Base-by-base conservation (phyloP, 1,140 invertebrate genomes). In the Phortica variegata region DNA sequence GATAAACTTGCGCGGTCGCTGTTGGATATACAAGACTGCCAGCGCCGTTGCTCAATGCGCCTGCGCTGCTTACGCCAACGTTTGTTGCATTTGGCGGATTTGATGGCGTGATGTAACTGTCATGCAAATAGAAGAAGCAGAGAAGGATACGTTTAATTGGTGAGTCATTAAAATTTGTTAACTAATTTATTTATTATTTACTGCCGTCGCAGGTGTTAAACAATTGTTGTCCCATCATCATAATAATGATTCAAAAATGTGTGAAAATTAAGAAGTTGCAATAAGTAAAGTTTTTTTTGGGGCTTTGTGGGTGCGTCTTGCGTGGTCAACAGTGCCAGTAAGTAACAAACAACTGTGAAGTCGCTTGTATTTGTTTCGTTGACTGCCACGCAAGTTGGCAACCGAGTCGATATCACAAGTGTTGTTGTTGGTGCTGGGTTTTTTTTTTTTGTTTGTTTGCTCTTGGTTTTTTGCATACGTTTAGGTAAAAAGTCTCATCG, bases 161-260 rank as follows among this genome's bases (percentile, higher is more conserved):
- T 61, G 58, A 65, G 45, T 17, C n/a, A 26, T 19, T 13, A 7
- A 12, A 21, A 9, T 54, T 31, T 54, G 59, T 60, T 70, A 70
- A 70, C 70, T 68, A 52, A 56, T 61, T 69, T 68, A 69, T 68
- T 68, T 65, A 58, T 60, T 62, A 63, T 60, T 69, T 61, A n/a
- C n/a, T n/a, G n/a, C n/a, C n/a, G n/a, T n/a, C n/a, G n/a, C n/a
- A n/a, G n/a, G n/a, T n/a, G 51, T 48, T 31, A 42, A 57, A 29
- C 42, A 52, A 21, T 7, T 19, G 9, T 39, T 19, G 9, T 39
- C 47, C 10, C 38, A 43, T 41, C 42, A 38, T 45, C 48, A 53
- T 60, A 47, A 21, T 52, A 52, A 44, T 42, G n/a, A n/a, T n/a
- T n/a, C n/a, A n/a, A 20, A 31, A 34, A 45, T 34, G 58, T 70